Percentiles rank a stretch among this genome's conserved stretches.
Evolutionary conservation across 1,140 invertebrate genomes (phyloP).

Genomic region (Hestina assimilis): DNA sequence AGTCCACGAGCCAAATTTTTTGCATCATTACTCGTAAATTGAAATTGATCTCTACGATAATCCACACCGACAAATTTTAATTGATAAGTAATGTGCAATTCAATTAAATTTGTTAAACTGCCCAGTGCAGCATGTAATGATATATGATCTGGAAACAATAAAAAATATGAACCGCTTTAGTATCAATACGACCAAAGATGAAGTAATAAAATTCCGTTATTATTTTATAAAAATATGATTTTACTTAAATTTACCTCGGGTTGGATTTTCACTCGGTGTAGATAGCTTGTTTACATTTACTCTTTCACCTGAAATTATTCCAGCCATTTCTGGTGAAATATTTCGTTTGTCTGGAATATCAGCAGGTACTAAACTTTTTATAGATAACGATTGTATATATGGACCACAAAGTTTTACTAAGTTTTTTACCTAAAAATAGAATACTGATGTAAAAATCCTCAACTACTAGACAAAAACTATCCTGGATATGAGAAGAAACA

Average conservation of each 20-base stretch:
- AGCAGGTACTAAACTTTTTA: constrained; percentile 60
- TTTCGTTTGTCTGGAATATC: constrained; percentile 64
- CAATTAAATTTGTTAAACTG: constrained; percentile 68
- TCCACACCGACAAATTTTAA: constrained; percentile 55
- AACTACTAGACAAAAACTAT: too few relatives aligned
- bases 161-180: not conserved
- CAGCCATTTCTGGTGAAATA: constrained; percentile 65
- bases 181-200: too few relatives aligned
- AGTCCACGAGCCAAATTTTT: constrained; percentile 69
- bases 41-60: constrained; percentile 70
- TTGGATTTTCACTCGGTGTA: constrained; percentile 35
- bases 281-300: constrained; percentile 39
- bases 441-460: not conserved
- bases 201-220: too few relatives aligned
- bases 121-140: constrained; percentile 71
- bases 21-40: constrained; percentile 72
- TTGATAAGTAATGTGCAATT: constrained; percentile 70
- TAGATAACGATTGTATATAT: constrained; percentile 64
- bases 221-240: not conserved
- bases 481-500: too few relatives aligned
- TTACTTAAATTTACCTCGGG: constrained; percentile 42
- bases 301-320: constrained; percentile 55
- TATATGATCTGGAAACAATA: constrained; percentile 67
- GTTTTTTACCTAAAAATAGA: constrained; percentile 53
- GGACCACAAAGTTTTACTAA: constrained; percentile 70